Conservation (phyloP, 2,113 vertebrate genomes). For the Sinocyclocheilus grahami region DNA sequence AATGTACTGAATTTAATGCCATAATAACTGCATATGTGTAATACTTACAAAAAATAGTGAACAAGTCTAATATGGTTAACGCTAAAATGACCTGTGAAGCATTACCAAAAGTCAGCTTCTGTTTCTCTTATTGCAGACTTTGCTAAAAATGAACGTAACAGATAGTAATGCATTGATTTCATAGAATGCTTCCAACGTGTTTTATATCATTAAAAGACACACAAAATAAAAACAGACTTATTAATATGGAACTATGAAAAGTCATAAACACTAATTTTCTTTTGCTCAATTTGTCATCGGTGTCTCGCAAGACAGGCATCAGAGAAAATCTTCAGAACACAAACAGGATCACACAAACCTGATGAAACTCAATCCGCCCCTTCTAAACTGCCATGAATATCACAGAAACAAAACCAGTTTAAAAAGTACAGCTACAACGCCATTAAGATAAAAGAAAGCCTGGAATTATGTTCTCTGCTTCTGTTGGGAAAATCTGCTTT, state of each 20-base stretch:
- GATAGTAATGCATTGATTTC: not conserved
- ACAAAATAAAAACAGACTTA: not conserved
- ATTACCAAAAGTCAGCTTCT: not conserved
- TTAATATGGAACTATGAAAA: not conserved
- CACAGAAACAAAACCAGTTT: not conserved
- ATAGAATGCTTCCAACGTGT: conserved; percentile 22
- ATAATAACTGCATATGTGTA: not conserved
- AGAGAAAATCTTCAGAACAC: conserved; percentile 1
- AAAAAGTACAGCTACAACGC: conserved; percentile 5
- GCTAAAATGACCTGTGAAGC: not conserved
- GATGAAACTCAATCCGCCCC: not conserved
- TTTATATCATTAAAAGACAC: not conserved
- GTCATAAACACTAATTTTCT: not conserved
- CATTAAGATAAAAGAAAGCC: conserved; percentile 35
- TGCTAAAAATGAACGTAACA: no score
- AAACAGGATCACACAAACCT: conserved; percentile 10
- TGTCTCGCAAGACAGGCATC: not conserved
- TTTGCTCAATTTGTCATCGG: not conserved
- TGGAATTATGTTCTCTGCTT: conserved; percentile 34
- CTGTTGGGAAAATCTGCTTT: conserved; percentile 29
- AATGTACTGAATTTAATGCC: not conserved
- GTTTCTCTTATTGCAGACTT: not conserved
- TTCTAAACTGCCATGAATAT: not conserved
- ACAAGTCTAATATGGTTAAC: not conserved
- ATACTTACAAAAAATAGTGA: no score